These are phyloP conservation scores for Ectropis grisescens DNA, from an alignment of 1,140 invertebrate genomes.

Conservation along the genomic window DNA sequence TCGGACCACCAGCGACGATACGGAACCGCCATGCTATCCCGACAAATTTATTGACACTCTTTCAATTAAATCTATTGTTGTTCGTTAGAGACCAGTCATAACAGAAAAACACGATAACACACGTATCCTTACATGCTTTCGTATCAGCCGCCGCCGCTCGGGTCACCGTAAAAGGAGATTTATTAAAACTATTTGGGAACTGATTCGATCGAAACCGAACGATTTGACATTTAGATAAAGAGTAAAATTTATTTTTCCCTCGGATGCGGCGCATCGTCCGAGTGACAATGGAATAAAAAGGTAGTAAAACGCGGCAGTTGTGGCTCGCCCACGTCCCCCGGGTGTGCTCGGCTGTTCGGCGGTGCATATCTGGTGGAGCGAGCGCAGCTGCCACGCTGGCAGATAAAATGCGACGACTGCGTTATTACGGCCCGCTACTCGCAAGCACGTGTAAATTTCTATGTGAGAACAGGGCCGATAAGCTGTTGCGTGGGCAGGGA, in stretches of 20 bases:
- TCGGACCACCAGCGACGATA: constrained; percentile 55
- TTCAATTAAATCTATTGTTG: constrained; percentile 69
- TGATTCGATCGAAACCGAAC: constrained; percentile 67
- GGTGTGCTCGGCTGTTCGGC: constrained; percentile 40
- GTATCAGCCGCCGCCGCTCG: constrained; percentile 46
- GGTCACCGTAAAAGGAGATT: constrained; percentile 65
- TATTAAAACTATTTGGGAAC: constrained; percentile 70
- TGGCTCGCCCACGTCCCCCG: constrained; percentile 48
- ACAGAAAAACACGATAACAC: constrained; percentile 62
- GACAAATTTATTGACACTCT: constrained; percentile 69
- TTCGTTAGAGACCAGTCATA: constrained; percentile 44
- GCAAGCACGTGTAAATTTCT: constrained; percentile 65
- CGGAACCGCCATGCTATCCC: constrained; percentile 22
- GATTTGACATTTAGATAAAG: constrained; percentile 70
- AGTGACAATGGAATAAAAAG: constrained; percentile 69
- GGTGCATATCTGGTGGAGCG: constrained; percentile 26
- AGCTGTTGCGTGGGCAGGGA: constrained; percentile 41
- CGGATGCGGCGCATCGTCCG: constrained; percentile 36
- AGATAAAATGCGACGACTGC: constrained; percentile 57
- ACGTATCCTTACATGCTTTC: constrained; percentile 53
- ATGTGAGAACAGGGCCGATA: constrained; percentile 56
- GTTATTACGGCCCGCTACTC: constrained; percentile 49
- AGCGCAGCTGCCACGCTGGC: constrained; percentile 29
- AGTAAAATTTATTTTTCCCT: constrained; percentile 65
- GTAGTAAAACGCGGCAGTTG: constrained; percentile 61